Evolutionary conservation across 2,113 vertebrate species (phyloP).

Genomic region (Melanerpes formicivorus): DNA sequence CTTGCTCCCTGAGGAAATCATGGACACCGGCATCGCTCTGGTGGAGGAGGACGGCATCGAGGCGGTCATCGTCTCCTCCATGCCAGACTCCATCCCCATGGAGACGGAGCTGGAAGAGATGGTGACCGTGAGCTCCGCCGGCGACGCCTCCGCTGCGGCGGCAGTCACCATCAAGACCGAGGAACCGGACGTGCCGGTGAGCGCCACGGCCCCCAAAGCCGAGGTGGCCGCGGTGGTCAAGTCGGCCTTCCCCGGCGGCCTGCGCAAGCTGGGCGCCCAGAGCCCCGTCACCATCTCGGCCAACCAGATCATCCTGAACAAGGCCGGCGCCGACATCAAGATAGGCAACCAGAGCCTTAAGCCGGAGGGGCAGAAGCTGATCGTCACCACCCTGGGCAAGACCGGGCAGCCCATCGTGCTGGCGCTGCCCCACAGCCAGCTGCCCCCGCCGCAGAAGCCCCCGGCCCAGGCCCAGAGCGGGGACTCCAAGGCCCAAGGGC

Average conservation of each 20-base stretch:
- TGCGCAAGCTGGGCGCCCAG: conserved; percentile 86
- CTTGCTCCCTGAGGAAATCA: conserved; percentile 97
- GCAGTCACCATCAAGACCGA: conserved; percentile 64
- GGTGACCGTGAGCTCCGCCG: conserved; percentile 73
- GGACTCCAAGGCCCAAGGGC: conserved; percentile 83
- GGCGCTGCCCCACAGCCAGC: conserved; percentile 86
- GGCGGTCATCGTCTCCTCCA: conserved; percentile 80
- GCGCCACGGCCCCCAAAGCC: conserved; percentile 71
- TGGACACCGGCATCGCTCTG: conserved; percentile 91
- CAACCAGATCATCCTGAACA: conserved; percentile 95
- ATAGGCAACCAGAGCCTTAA: conserved; percentile 84
- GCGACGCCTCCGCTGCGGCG: conserved; percentile 48
- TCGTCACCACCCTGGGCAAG: conserved; percentile 92
- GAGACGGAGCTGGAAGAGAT: conserved; percentile 86
- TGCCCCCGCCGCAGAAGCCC: conserved; percentile 78
- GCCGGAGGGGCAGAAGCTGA: conserved; percentile 92
- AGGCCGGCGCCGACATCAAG: conserved; percentile 84
- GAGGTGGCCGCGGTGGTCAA: conserved; percentile 75
- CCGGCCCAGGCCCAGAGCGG: conserved; percentile 75
- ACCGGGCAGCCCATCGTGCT: conserved; percentile 91
- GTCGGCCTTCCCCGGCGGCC: conserved; percentile 78
- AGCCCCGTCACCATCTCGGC: conserved; percentile 87
- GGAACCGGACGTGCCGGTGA: conserved; percentile 60
- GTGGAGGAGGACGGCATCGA: conserved; percentile 89
- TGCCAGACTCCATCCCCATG: conserved; percentile 84